These are phyloP conservation scores for roundworm (Caenorhabditis elegans) DNA, from an alignment of 1,140 invertebrate species.

Conservation along the genomic window DNA sequence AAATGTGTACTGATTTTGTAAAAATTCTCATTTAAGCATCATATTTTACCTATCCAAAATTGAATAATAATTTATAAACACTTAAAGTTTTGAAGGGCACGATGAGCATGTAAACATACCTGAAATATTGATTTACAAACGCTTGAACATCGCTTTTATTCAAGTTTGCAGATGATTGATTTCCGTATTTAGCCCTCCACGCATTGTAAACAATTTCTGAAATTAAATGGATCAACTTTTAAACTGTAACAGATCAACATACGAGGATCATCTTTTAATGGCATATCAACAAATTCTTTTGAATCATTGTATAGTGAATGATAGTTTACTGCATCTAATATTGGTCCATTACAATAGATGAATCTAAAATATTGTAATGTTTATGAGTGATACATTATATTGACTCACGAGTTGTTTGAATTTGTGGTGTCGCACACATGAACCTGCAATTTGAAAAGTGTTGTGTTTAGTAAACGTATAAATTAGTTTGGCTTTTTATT, in stretches of 20 bases:
- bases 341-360: conserved; percentile 78
- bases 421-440: conserved; percentile 29
- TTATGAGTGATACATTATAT: neutral
- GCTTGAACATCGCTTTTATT: neutral
- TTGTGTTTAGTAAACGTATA: no score
- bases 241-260: no score
- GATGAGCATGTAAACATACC: no score
- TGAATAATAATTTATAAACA: no score
- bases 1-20: no score
- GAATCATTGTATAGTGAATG: conserved; percentile 78
- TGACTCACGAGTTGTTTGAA: conserved; percentile 35
- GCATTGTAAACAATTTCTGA: neutral
- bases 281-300: conserved; percentile 88
- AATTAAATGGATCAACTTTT: neutral
- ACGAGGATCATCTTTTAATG: conserved; percentile 71
- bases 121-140: conserved; percentile 38
- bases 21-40: no score
- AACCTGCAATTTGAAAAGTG: neutral
- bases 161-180: neutral
- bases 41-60: no score
- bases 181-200: conserved; percentile 2
- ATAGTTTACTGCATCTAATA: conserved; percentile 79
- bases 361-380: conserved; percentile 62
- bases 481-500: no score
- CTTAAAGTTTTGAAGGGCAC: no score